phyloP scores from a whole-genome alignment of 2,888 invertebrate species.

The Temnothorax unifasciatus region DNA sequence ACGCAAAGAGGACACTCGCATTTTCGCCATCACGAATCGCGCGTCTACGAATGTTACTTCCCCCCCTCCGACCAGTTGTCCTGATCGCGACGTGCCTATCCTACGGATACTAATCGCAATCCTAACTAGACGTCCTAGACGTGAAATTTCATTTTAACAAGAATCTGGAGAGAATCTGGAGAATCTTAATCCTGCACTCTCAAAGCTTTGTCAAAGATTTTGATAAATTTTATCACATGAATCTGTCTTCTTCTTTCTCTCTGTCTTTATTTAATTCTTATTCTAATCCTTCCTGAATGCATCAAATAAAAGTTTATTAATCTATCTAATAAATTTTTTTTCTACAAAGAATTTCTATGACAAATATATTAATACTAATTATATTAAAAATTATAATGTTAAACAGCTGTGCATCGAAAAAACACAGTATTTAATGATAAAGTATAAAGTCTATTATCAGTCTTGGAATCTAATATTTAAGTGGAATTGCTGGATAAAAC shows the following conservation, averaged over 20 bases:
- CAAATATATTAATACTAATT: too few relatives aligned
- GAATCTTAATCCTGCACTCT: too few relatives aligned
- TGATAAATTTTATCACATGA: not conserved
- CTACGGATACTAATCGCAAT: not conserved
- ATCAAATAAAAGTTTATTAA: not conserved
- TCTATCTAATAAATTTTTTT: not conserved
- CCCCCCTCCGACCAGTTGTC: too few relatives aligned
- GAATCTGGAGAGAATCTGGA: too few relatives aligned
- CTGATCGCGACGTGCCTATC: not conserved
- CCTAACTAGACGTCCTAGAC: not conserved
- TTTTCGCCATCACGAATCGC: not conserved
- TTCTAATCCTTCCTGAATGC: not conserved
- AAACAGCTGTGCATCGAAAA: not conserved
- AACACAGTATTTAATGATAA: not conserved
- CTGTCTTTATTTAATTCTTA: not conserved
- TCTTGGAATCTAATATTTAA: not conserved
- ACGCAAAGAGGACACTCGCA: conserved; percentile 59
- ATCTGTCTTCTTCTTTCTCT: not conserved
- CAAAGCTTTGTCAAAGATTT: not conserved
- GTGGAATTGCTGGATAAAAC: not conserved
- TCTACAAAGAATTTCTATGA: not conserved
- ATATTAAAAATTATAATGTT: not conserved
- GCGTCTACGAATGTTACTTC: not conserved
- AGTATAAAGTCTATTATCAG: not conserved
- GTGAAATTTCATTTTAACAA: conserved; percentile 3